Base-by-base conservation (phyloP, 2,113 vertebrate genomes). In the Dolichallabes microphthalmus region DNA sequence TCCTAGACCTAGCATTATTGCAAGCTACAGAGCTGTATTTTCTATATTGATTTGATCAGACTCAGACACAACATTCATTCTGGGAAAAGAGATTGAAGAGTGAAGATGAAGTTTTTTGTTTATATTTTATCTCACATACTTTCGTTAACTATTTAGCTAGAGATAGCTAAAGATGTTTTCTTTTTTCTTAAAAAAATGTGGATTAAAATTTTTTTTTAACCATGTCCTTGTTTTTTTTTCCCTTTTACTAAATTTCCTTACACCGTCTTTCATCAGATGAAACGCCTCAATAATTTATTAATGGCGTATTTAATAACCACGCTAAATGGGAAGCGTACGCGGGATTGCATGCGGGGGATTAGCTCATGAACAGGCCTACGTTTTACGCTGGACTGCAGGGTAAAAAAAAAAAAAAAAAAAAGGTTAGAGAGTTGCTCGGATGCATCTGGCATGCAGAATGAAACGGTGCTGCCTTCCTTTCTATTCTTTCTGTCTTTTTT, bases 361-460 rank as follows among this genome's bases (percentile, higher is more conserved):
- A 1, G 53, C 50, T 76, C 50, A 10, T 10, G 19, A 55, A 55
- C 25, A 50, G 20, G 19, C 69, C 9, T 10, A 52, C 1, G n/a
- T 52, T 27, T 77, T 12, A 8, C 9, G 8, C 30, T 20, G 17
- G 68, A 50, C 45, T 1, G 20, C 35, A 50, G 52, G 25, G 39
- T 76, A 83, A 88, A n/a, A 2, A 14, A 68, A 35, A 68, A 30
- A 32, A 15, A 32, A 68, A 30, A 30, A 57, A 57, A 57, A 77
- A 77, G 30, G 80, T 52, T 53, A 80, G n/a, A 68, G 20, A 27
- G 32, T 25, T 8, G 53, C 35, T 32, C 27, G 57, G n/a, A 27
- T 71, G 32, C 55, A 86, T 83, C 57, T 57, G 75, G 27, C 25
- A 60, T 22, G 68, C n/a, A 3, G 39, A 87, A 80, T 69, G 80